Evolutionary conservation across 1,140 invertebrate genomes (phyloP), one percentile per base, ranked within the genome.

Genomic region (Saxidomus purpurata): DNA sequence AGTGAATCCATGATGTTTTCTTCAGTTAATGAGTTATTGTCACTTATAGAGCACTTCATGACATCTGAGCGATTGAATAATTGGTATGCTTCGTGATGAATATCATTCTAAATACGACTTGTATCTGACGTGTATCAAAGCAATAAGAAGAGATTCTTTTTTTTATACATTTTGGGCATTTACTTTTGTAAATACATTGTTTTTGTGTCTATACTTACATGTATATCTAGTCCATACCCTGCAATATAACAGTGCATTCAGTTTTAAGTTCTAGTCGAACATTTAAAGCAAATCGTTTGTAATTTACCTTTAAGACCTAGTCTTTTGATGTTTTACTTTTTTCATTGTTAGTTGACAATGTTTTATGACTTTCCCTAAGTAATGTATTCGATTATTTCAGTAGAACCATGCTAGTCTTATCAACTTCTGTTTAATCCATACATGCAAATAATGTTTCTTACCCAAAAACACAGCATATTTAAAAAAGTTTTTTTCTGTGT

Each of bases 101-200:
- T 63, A 28, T 63, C 59, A 63, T 71, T 71, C 28, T 38, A 22
- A 71, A 38, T 17, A 38, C 34, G 17, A 71, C 19, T 38, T 15
- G 6, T 71, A 15, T 71, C 22, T 71, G 1, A 36, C 22, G 67
- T 71, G 67, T 71, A 71, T 67, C 67, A 38, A 71, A 71, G 67
- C 67, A 71, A 71, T 71, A 71, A 71, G 36, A 9, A 38, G 28
- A 71, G 34, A 71, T 71, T 31, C n/a, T 55, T 36, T 71, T 38
- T 71, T 1, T 71, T 71, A 28, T 36, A n/a, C 22, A 19, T 9
- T 25, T 13, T 67, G 19, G 15, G 59, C 28, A 63, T 63, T 28
- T 71, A 38, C 15, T 71, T 71, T 38, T 71, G 67, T 71, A 71
- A 40, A 38, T 40, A 28, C 22, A 1, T 28, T 1, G 1, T 63